Conservation (phyloP, 2,797 vertebrate genomes). For the Labroides dimidiatus region DNA sequence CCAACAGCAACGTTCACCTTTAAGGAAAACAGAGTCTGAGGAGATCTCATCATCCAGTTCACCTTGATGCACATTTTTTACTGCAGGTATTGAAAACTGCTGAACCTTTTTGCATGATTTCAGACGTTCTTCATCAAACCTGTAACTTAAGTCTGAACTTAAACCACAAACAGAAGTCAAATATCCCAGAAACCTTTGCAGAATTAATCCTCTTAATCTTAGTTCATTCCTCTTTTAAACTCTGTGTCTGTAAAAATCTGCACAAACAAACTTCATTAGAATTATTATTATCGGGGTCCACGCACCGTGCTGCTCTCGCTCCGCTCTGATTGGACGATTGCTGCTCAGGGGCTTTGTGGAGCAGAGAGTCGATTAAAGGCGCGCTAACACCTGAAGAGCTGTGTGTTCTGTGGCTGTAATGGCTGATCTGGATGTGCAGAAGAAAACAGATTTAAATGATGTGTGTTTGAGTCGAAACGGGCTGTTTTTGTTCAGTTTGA, state of each 20-base stretch:
- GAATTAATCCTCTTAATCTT: neutral
- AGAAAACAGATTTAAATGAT: neutral
- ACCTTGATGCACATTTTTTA: no score
- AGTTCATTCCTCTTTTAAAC: neutral
- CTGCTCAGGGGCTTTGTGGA: neutral
- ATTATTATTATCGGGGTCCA: neutral
- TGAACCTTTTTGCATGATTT: no score
- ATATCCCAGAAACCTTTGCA: no score
- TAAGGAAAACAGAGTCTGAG: no score
- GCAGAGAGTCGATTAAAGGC: neutral
- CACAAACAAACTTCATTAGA: neutral
- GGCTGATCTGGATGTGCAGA: neutral
- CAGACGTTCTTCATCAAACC: no score
- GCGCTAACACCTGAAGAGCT: neutral
- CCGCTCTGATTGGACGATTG: neutral
- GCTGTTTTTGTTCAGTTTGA: neutral
- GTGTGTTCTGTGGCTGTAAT: neutral
- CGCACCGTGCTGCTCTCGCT: neutral
- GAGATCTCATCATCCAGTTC: no score
- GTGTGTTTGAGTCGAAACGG: neutral
- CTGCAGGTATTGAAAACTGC: no score
- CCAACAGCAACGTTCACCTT: no score
- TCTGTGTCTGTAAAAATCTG: neutral
- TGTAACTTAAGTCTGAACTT: no score
- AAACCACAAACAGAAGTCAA: no score